Conservation (phyloP, 2,797 vertebrate genomes). For the Gymnoscopelus braueri region DNA sequence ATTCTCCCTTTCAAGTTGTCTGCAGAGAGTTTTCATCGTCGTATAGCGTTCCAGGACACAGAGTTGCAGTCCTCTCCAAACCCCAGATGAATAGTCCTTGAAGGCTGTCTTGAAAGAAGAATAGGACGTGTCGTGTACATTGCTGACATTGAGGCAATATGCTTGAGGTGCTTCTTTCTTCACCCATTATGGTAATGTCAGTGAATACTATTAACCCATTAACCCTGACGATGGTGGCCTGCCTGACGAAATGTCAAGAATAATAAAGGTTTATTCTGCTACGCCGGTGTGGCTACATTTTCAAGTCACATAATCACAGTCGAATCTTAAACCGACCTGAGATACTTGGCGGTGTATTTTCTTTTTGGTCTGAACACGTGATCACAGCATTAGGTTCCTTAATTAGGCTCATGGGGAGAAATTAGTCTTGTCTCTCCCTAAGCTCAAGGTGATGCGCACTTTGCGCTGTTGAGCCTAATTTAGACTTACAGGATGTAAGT, state of each 20-base stretch:
- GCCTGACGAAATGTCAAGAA: no score
- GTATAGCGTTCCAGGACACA: not conserved
- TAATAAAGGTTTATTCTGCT: not conserved
- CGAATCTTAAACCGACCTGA: not conserved
- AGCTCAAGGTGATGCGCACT: no score
- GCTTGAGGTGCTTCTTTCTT: not conserved
- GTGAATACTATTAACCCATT: constrained; percentile 28
- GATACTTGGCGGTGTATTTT: no score
- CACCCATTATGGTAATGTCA: constrained; percentile 29
- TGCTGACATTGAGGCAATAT: constrained; percentile 15
- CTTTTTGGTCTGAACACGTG: no score
- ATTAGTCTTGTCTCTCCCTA: no score
- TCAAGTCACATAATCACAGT: not conserved
- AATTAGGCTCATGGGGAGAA: no score
- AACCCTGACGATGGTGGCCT: constrained; percentile 23
- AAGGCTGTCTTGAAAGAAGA: not conserved
- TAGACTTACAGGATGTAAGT: no score
- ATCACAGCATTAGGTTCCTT: no score
- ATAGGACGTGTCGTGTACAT: not conserved
- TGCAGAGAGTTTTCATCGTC: not conserved
- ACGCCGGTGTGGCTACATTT: not conserved
- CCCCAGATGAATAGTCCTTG: not conserved
- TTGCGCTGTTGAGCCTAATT: no score
- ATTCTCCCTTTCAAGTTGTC: constrained; percentile 4
- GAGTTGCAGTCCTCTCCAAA: not conserved